Evolutionary conservation across 2,888 invertebrate species (phyloP).

Genomic region (Ramazzottius varieornatus): DNA sequence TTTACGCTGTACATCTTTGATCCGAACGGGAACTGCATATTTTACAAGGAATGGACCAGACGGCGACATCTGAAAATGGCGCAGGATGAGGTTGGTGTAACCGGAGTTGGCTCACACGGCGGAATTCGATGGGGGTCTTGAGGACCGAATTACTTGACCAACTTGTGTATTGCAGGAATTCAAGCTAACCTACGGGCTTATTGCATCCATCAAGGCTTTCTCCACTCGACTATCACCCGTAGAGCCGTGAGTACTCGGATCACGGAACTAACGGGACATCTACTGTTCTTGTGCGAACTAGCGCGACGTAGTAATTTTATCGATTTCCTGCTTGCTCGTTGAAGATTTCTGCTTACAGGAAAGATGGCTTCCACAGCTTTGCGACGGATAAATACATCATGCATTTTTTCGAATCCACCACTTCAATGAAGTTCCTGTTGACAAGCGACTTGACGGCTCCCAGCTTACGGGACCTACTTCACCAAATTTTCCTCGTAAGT

Average conservation of each 20-base stretch:
- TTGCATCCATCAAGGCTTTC: not conserved
- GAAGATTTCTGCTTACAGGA: not conserved
- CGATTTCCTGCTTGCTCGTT: not conserved
- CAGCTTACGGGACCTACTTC: not conserved
- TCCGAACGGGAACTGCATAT: not conserved
- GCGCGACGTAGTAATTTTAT: no score
- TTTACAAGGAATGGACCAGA: conserved; percentile 1
- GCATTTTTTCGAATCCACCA: not conserved
- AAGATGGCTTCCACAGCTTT: not conserved
- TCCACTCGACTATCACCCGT: not conserved
- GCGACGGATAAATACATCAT: not conserved
- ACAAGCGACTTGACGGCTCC: not conserved
- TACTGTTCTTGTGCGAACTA: no score
- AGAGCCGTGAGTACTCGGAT: not conserved
- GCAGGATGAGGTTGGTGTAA: not conserved
- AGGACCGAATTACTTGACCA: not conserved
- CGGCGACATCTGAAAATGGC: not conserved
- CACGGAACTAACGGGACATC: no score
- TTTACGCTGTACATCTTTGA: not conserved
- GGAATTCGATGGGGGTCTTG: no score
- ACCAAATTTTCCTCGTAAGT: not conserved
- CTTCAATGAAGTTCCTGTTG: not conserved
- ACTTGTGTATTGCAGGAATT: not conserved
- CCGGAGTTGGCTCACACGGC: no score
- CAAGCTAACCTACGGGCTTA: not conserved